A percentile compares a stretch with the other conserved stretches of the same genome.
phyloP scores from a whole-genome alignment of 2,797 vertebrate genomes.

The Enteromius radiatus region DNA sequence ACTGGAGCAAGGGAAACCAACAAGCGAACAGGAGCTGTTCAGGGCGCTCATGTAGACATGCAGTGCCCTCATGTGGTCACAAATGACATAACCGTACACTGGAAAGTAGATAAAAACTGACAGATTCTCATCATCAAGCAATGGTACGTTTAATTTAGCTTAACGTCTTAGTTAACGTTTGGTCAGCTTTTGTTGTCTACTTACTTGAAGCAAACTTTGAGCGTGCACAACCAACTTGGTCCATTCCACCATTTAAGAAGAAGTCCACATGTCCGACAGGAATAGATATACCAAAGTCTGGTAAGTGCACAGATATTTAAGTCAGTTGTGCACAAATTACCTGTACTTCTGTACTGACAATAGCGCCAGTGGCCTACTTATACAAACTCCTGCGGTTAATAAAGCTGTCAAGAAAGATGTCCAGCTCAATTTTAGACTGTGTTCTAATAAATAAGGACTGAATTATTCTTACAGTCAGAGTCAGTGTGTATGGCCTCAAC shows the following conservation, averaged over 20 bases:
- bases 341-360: background rate
- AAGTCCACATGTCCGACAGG: constrained; percentile 95
- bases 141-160: background rate
- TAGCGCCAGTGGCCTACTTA: background rate
- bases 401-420: background rate
- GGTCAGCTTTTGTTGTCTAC: constrained; percentile 43
- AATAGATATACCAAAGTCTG: constrained; percentile 94
- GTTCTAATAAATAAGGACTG: background rate
- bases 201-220: constrained; percentile 76
- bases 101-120: constrained; percentile 72
- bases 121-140: constrained; percentile 33
- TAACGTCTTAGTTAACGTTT: background rate
- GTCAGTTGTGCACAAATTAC: background rate
- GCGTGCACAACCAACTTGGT: constrained; percentile 88
- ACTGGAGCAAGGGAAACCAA: constrained; percentile 85
- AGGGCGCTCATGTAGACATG: constrained; percentile 89
- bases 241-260: constrained; percentile 92
- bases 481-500: constrained; percentile 97
- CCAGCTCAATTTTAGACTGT: background rate
- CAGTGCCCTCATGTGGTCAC: constrained; percentile 96
- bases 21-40: constrained; percentile 78
- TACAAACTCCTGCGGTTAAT: background rate
- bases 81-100: constrained; percentile 92
- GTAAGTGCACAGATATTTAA: background rate
- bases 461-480: constrained; percentile 85